Conservation (phyloP, 37 sponge, comb jelly and placozoan species). For the Spongilla lacustris region DNA sequence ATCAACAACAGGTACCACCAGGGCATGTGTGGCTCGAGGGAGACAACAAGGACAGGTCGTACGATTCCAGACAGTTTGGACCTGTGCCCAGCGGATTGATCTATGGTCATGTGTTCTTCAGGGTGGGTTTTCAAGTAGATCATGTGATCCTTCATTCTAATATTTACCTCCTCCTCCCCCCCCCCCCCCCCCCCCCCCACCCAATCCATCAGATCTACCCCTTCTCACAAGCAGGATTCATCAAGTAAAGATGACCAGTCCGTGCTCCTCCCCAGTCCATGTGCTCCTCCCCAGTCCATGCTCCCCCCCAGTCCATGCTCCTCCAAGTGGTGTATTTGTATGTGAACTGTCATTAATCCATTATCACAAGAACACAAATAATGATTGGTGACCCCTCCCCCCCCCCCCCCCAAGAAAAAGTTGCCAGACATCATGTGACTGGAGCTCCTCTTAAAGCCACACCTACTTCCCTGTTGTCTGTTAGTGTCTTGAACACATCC, state of each 20-base stretch:
- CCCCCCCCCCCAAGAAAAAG: no score
- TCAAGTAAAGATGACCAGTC: neutral
- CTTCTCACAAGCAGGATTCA: neutral
- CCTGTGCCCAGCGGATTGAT: constrained; percentile 48
- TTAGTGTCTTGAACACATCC: constrained; percentile 2
- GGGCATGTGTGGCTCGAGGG: constrained; percentile 77
- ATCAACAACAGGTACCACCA: constrained; percentile 60
- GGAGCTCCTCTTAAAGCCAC: neutral
- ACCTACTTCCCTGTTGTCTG: neutral
- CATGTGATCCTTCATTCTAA: neutral
- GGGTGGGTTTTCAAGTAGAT: constrained; percentile 6
- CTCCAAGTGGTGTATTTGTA: no score
- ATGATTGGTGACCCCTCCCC: neutral
- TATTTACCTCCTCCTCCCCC: no score
- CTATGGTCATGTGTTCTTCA: constrained; percentile 36
- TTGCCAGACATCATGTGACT: neutral
- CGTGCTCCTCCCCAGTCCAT: no score
- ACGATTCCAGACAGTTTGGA: constrained; percentile 65
- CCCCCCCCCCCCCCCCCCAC: no score
- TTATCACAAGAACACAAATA: neutral
- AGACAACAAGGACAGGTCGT: constrained; percentile 34
- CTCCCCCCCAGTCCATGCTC: no score
- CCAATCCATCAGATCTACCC: neutral
- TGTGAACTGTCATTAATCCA: no score
- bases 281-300: no score